Base-by-base conservation (phyloP, 2,113 vertebrate species). In the Progne subis region DNA sequence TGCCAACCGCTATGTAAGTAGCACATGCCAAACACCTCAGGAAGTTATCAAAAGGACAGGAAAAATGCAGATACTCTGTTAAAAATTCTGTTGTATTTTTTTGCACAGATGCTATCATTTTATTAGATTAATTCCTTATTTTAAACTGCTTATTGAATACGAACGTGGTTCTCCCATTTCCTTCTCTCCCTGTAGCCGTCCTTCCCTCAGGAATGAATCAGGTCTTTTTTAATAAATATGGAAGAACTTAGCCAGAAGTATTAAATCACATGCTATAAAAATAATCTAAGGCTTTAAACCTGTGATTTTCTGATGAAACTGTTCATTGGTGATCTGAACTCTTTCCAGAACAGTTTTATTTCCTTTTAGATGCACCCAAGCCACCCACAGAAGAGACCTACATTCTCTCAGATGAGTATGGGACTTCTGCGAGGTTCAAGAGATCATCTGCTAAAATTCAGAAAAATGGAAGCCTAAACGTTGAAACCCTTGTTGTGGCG, bases 401-500 rank as follows among this genome's bases (percentile, higher is more conserved):
- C 86, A 86, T 98, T 89, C 97, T 96, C 91, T 96, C 98, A 4
- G 99, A 99, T 84, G 99, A 99, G 95, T 99, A 99, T 18, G 97
- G 96, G 39, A 87, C 84, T 63, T 91, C 97, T 23, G 96, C 97
- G 14, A 97, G 99, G 93, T 97, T 97, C 82, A 99, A 98, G 91
- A 98, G 99, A 61, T 99, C 99, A 5, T 97, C 98, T 82, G 97
- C 98, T 79, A 98, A 98, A 94, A 98, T 98, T 50, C 99, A 98
- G 80, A 98, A 98, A 60, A 98, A 98, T 41, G 98, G 98, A 28
- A 98, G 98, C 29, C 98, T 99, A 21, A 99, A 98, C 8, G 99
- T 99, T 91, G 99, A 99, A 97, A 99, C 99, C 7, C 98, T 99
- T 34, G 99, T 99, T 95, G 99, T 99, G 92, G 99, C 99, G 5